These are phyloP conservation scores for Matsumyia berberina DNA, from an alignment of 2,888 invertebrate genomes.

Conservation along the genomic window DNA sequence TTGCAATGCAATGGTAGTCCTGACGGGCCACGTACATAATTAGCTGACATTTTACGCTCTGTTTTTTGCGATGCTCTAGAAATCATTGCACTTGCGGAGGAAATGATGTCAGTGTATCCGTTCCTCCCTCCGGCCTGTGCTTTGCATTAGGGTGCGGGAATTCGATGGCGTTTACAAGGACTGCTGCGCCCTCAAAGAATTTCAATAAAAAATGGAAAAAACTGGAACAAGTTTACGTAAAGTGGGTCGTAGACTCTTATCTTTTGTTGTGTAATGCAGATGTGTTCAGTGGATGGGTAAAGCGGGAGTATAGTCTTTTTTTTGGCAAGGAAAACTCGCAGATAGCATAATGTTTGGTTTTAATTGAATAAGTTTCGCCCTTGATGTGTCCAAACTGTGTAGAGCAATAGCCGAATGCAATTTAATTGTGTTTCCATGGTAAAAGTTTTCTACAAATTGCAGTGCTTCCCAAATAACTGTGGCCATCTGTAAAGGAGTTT, in stretches of 20 bases:
- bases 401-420: background rate
- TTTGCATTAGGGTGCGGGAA: background rate
- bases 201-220: conserved; percentile 21
- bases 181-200: conserved; percentile 20
- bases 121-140: background rate
- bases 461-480: too few relatives aligned
- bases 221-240: conserved; percentile 66
- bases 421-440: background rate
- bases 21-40: conserved; percentile 34
- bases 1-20: background rate
- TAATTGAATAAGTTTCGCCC: conserved; percentile 59
- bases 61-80: conserved; percentile 55
- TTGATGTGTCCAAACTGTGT: conserved; percentile 23
- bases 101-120: conserved; percentile 59
- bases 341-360: conserved; percentile 17
- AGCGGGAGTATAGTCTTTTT: background rate
- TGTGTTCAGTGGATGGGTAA: background rate
- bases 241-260: conserved; percentile 58
- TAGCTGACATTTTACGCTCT: conserved; percentile 46
- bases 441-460: too few relatives aligned
- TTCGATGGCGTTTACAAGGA: conserved; percentile 54
- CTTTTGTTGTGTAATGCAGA: conserved; percentile 4
- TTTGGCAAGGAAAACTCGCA: background rate
- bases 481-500: too few relatives aligned
- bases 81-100: conserved; percentile 41